Evolutionary conservation across 1,140 invertebrate genomes (phyloP), one percentile per base, ranked within the genome.

Genomic region (Formica selysi): DNA sequence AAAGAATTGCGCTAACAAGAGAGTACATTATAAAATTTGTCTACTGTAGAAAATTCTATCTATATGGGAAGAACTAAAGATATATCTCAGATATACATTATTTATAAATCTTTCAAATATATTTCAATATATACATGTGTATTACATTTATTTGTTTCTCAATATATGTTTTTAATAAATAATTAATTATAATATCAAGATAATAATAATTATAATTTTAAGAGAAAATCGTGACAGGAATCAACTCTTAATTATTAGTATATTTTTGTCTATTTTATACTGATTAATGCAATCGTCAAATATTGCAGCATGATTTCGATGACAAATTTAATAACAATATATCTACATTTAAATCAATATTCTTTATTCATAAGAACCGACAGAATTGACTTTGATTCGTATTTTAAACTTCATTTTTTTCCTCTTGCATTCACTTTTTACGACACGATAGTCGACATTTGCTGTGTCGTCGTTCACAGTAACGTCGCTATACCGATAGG

Each of bases 401-500:
- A 76, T 64, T 78, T 13, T 29, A 51, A 22, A 41, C 19, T 48
- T 51, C 4, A 5, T n/a, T 36, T 1, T 16, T 78, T 65, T 36
- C 7, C 29, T 32, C 19, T 16, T 26, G 59, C 64, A 84, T 86
- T 76, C 38, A 78, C 74, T 79, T 89, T 88, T 89, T 86, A 64
- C 76, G 65, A 79, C 32, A 54, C 48, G 86, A 59, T 62, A 51
- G 38, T 36, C 71, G 76, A 64, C 62, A 76, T 89, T 89, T 32
- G 81, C 81, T 36, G 84, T 59, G 13, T 79, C 16, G 19, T 19
- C 54, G 85, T 87, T 78, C 87, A 78, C 41, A 32, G 76, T 70
- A 71, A 88, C 85, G 70, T 76, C 54, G 74, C 51, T 71, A 62
- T 32, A 65, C 62, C 29, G 76, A 88, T 89, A 86, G 88, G 71